Percentiles rank a stretch among this genome's conserved stretches.
Conservation (phyloP, 2,888 invertebrate genomes). For the Drosophila nigricruria region DNA sequence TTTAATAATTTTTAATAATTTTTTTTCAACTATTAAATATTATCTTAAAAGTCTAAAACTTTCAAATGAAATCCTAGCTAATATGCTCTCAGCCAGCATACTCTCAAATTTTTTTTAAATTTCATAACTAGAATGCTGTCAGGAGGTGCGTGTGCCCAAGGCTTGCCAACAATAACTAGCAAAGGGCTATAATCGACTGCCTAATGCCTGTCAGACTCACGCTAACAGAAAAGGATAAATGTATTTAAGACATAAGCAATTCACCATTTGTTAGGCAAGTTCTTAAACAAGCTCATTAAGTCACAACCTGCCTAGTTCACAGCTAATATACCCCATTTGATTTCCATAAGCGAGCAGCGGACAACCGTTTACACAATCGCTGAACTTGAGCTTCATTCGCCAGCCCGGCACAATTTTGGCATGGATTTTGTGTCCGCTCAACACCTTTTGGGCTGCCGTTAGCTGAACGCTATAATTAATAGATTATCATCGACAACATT, state of each 20-base stretch:
- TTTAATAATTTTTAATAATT: too few species aligned
- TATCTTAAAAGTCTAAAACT: background rate
- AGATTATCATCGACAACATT: slow-evolving; percentile 81
- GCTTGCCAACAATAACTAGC: background rate
- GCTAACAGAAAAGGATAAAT: background rate
- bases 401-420: background rate
- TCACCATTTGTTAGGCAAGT: background rate
- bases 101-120: slow-evolving; percentile 19
- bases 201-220: background rate
- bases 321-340: background rate
- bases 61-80: background rate
- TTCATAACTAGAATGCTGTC: slow-evolving; percentile 6
- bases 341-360: background rate
- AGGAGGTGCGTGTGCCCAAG: slow-evolving; percentile 35
- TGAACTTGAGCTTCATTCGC: slow-evolving; percentile 16
- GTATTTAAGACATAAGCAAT: fast-evolving
- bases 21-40: too few species aligned
- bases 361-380: slow-evolving; percentile 10
- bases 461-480: slow-evolving; percentile 75
- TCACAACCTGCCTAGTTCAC: fast-evolving
- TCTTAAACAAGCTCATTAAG: background rate
- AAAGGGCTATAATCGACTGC: background rate
- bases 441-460: slow-evolving; percentile 77
- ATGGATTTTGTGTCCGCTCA: slow-evolving; percentile 44
- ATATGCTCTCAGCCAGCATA: background rate